Evolutionary conservation across 2,888 invertebrate species (phyloP).

Genomic region (Tenodera sinensis): DNA sequence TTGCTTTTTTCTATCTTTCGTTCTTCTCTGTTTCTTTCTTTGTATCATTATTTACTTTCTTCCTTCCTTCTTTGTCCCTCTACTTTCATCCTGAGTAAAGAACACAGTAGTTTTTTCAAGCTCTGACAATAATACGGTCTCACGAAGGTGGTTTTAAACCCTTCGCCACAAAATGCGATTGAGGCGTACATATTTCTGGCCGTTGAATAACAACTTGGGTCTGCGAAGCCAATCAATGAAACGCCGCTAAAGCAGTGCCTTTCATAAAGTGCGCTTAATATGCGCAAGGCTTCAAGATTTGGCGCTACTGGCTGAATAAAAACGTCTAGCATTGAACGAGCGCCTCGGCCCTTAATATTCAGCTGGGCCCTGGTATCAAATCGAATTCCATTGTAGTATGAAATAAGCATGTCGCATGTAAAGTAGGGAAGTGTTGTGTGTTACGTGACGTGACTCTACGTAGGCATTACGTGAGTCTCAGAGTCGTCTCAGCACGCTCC

Average conservation of each 20-base stretch:
- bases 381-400: constrained; percentile 4
- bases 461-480: neutral
- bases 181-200: no score
- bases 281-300: neutral
- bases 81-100: no score
- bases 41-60: no score
- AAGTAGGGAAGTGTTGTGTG: neutral
- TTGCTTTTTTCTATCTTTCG: no score
- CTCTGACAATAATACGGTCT: no score
- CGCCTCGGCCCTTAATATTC: neutral
- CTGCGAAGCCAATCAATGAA: neutral
- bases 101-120: no score
- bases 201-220: no score
- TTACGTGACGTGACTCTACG: neutral
- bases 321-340: neutral
- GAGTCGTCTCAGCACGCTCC: no score
- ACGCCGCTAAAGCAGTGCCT: neutral
- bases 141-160: no score
- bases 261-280: neutral
- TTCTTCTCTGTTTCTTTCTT: no score
- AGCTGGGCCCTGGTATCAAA: neutral
- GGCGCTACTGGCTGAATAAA: neutral
- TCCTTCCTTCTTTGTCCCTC: no score
- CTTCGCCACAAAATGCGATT: no score
- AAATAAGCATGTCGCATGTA: constrained; percentile 4